These are phyloP conservation scores for Zele albiditarsus DNA, from an alignment of 2,888 invertebrate species.

Conservation along the genomic window DNA sequence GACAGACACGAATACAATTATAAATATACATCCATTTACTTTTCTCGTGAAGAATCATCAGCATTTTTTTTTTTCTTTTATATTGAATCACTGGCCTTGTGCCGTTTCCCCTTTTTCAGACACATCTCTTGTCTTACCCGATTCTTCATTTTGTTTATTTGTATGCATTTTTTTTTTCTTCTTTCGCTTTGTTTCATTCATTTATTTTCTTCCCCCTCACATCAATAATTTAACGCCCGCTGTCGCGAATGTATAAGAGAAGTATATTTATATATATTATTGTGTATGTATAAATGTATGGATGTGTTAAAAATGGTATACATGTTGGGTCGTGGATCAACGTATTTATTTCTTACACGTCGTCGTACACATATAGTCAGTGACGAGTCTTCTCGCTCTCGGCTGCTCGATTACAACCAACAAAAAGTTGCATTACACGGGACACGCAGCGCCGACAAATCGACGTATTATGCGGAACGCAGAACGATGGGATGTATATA, in stretches of 20 bases:
- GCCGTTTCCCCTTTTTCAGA: conserved; percentile 2
- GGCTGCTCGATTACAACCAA: conserved; percentile 65
- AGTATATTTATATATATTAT: conserved; percentile 23
- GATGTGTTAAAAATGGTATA: conserved; percentile 48
- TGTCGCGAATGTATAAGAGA: conserved; percentile 44
- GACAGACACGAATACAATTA: neutral
- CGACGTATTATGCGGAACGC: conserved; percentile 66
- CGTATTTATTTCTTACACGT: conserved; percentile 58
- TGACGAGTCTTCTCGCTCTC: conserved; percentile 56
- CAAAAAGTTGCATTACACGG: conserved; percentile 69
- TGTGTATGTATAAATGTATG: conserved; percentile 35
- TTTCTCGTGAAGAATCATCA: neutral
- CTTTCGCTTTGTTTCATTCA: neutral
- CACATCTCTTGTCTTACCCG: neutral
- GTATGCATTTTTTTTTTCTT: neutral
- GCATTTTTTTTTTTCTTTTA: conserved; percentile 40
- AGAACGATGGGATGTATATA: conserved; percentile 1
- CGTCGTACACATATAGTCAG: conserved; percentile 64
- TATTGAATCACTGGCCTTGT: conserved; percentile 35
- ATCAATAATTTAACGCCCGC: conserved; percentile 67
- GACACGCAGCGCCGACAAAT: conserved; percentile 69
- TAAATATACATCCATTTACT: neutral
- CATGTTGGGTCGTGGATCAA: conserved; percentile 57
- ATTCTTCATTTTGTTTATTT: neutral
- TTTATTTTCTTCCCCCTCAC: conserved; percentile 35